Evolutionary conservation across 2,888 invertebrate species (phyloP), one percentile per base, ranked within the genome.

Genomic region (Drosophila tripunctata): DNA sequence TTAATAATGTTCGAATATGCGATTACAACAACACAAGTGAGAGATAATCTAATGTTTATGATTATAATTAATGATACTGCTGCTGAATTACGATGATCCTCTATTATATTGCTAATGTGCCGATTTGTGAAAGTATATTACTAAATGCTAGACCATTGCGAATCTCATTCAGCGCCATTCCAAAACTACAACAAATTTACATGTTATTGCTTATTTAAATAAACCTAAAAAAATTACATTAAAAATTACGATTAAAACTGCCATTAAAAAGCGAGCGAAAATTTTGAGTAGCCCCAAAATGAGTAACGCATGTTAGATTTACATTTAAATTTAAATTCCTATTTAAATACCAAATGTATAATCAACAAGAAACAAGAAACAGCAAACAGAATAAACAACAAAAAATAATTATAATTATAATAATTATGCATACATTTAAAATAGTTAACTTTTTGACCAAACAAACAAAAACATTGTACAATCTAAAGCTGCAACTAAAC

Each of bases 131-230:
- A 55, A 44, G 40, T 22, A 56, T 56, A 60, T 65, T 27, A 24
- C 17, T n/a, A 41, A 47, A 36, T 22, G 22, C 36, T 15, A 43
- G 67, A 64, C 55, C 70, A 67, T 57, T 67, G 61, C 47, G 84
- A 84, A 87, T 83, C 84, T 84, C 69, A 72, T 67, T 67, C 63
- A 58, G 52, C 44, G 54, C 65, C 71, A 71, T 71, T 67, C 57
- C 52, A 62, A 74, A 74, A 68, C 31, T 35, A 56, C 52, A 36
- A 81, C 82, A 78, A 75, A 79, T 78, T 81, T 67, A 75, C 57
- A 45, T 54, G 75, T 71, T 75, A 71, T 71, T 78, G 75, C 68
- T 63, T 75, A 65, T 75, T 74, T 60, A 54, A 65, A 60, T 60
- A 56, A 41, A 61, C 73, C 8, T 35, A 48, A 6, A 24, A 41